Evolutionary conservation across 2,888 invertebrate genomes (phyloP), one percentile per base, ranked within the genome.

Genomic region (Agrotis exclamationis): DNA sequence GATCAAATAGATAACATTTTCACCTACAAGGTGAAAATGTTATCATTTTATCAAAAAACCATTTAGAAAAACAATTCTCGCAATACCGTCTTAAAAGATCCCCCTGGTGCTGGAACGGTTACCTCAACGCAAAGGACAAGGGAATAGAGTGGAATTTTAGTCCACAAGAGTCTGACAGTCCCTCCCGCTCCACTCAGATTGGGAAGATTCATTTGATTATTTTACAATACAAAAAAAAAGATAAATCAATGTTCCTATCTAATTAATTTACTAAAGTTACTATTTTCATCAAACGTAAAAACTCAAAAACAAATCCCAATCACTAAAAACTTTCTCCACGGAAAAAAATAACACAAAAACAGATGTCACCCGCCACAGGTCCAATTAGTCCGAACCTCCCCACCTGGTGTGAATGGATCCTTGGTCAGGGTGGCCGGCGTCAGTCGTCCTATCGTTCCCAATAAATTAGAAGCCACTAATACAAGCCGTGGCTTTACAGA

Each of bases 401-500:
- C 92, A 71, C 70, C 76, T 87, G 87, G 91, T 93, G 95, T 95
- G 96, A 96, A 95, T 95, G 96, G 93, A 92, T 92, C 91, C 89
- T 87, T 91, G 93, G 89, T 87, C 94, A 89, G 96, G 96, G 96
- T 96, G 96, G 96, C 95, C 96, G 88, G 92, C 94, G 95, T 95
- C 93, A 93, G 94, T 95, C 96, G 93, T 91, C 90, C 92, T 96
- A 96, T 96, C 96, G 92, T 93, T 92, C 93, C 90, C 93, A 95
- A 96, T 96, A 96, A 96, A 96, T 96, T 96, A 96, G 94, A 89
- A 93, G 93, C 93, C 93, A 92, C 95, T 96, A 96, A 96, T 94
- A 95, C 95, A 95, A 94, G 93, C 92, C 90, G 89, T 92, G 92
- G 91, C 93, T 92, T 94, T 92, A 96, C 96, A 95, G 96, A 94